These are phyloP conservation scores for Lasioglossum villosulum DNA, from an alignment of 2,888 invertebrate genomes.

Conservation along the genomic window DNA sequence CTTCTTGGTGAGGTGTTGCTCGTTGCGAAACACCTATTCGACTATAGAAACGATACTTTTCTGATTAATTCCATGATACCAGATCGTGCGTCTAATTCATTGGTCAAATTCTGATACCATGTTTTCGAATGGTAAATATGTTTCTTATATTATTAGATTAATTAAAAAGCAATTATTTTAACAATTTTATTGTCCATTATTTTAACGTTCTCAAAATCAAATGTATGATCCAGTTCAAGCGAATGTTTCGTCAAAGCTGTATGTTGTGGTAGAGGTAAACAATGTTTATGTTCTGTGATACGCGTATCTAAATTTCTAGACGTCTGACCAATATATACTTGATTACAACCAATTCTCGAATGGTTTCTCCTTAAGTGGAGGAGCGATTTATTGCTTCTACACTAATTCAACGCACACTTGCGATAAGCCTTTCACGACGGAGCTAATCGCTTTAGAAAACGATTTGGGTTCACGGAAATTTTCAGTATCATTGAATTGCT, in stretches of 20 bases:
- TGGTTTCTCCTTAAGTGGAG: neutral
- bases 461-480: neutral
- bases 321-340: too few relatives aligned
- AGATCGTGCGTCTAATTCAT: neutral
- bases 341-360: too few relatives aligned
- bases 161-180: too few relatives aligned
- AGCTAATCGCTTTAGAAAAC: neutral
- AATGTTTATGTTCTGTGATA: too few relatives aligned
- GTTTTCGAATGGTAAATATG: neutral
- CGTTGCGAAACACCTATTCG: neutral
- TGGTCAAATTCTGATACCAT: neutral
- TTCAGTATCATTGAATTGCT: neutral
- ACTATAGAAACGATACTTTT: neutral
- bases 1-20: neutral
- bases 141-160: too few relatives aligned
- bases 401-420: too few relatives aligned
- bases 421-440: neutral
- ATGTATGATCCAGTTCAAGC: too few relatives aligned
- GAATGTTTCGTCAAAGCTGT: too few relatives aligned
- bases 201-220: too few relatives aligned
- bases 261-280: too few relatives aligned
- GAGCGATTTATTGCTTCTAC: conserved; percentile 4
- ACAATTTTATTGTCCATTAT: too few relatives aligned
- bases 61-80: neutral
- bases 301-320: too few relatives aligned